Percentiles rank a stretch among this genome's conserved stretches.
These are phyloP conservation scores for Nesidiocoris tenuis DNA, from an alignment of 2,888 invertebrate genomes.

Conservation along the genomic window DNA sequence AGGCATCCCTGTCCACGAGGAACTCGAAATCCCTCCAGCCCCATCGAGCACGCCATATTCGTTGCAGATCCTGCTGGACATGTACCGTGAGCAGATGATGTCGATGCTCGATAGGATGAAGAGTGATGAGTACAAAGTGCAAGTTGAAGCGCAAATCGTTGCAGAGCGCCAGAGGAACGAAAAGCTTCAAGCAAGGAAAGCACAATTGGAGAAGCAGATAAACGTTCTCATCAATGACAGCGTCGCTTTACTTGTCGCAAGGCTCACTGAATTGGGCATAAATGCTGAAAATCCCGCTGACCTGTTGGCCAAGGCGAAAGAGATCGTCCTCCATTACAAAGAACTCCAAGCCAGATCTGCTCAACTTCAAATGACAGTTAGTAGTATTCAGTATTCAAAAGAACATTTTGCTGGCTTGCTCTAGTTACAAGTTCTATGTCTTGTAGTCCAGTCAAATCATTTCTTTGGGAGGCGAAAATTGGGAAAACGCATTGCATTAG, in stretches of 20 bases:
- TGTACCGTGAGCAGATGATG: slow-evolving; percentile 83
- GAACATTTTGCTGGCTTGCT: neutral
- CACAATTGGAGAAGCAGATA: slow-evolving; percentile 91
- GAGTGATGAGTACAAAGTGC: slow-evolving; percentile 69
- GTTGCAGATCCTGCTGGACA: slow-evolving; percentile 81
- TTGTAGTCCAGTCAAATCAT: too few relatives aligned
- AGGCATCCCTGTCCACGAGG: slow-evolving; percentile 66
- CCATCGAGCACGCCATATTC: slow-evolving; percentile 80
- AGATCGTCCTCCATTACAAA: slow-evolving; percentile 89
- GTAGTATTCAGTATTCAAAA: slow-evolving; percentile 50
- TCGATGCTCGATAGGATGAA: slow-evolving; percentile 81
- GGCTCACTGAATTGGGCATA: slow-evolving; percentile 89
- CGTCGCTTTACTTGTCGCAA: slow-evolving; percentile 79
- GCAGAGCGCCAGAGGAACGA: slow-evolving; percentile 82
- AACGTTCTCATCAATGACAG: slow-evolving; percentile 89
- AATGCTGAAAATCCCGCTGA: slow-evolving; percentile 83
- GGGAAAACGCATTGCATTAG: too few relatives aligned
- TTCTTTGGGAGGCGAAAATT: too few relatives aligned
- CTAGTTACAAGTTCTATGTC: too few relatives aligned
- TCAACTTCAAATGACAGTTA: slow-evolving; percentile 80
- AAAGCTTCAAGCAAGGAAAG: slow-evolving; percentile 76
- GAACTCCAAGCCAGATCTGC: slow-evolving; percentile 86
- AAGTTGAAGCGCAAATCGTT: slow-evolving; percentile 74
- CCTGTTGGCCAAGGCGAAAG: slow-evolving; percentile 80
- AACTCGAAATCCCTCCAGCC: slow-evolving; percentile 76